Evolutionary conservation across 2,113 vertebrate genomes (phyloP), one percentile per base, ranked within the genome.

Genomic region (Mobula hypostoma): DNA sequence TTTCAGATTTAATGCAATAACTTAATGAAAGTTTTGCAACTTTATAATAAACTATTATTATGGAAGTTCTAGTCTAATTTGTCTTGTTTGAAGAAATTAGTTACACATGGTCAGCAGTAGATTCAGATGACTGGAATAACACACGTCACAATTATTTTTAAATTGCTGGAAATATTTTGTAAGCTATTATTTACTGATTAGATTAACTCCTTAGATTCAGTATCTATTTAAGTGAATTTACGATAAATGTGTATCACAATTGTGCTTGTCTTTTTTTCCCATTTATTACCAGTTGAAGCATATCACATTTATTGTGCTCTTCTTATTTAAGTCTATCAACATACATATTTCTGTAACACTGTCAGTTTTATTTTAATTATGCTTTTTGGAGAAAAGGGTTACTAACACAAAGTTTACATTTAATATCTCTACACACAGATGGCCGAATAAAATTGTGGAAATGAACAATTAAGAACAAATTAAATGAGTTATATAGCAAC

Each of bases 211-310:
- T n/a, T 12, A 19, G 61, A 63, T 15, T 32, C 48, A 48, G 48
- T 2, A 48, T 66, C 63, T 90, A 66, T 90, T 5, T 7, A 32
- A 68, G 27, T 17, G 85, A 66, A 17, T 66, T 90, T 68, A n/a
- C 15, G 32, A 66, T 19, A 90, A 66, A 32, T 66, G 58, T 68
- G 21, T 68, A 19, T 68, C 85, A 66, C 32, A 58, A 90, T 66
- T 32, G 17, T 3, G 14, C 61, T 90, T 12, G 61, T 66, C 68
- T 17, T 29, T 17, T 66, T 90, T 48, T 66, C 66, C 66, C 61
- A 90, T 90, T 90, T 90, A 90, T 66, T 32, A 90, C 61, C 29
- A 85, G 32, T 1, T 66, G 29, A 90, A 90, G 85, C 85, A 90
- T 32, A 68, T 90, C 29, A 66, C 85, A 85, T 85, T 58, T 14